These are phyloP conservation scores for Phaetusa simplex DNA, from an alignment of 2,113 vertebrate species.

Conservation along the genomic window DNA sequence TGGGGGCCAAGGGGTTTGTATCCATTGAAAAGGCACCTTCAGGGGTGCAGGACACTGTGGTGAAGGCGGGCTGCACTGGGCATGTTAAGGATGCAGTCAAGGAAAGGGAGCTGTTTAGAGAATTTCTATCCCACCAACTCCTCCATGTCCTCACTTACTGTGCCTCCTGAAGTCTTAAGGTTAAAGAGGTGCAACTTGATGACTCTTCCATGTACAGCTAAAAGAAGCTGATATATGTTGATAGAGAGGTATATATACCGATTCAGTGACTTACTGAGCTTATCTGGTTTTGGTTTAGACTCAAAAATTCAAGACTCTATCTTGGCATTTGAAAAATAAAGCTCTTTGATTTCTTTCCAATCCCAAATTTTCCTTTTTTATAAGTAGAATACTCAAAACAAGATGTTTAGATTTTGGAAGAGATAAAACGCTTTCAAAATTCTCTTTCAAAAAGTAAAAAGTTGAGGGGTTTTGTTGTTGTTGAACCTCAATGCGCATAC, in stretches of 20 bases:
- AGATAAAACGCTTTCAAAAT: neutral
- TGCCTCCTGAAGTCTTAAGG: neutral
- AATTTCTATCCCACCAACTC: neutral
- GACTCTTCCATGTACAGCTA: neutral
- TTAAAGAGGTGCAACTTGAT: neutral
- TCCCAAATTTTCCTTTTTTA: neutral
- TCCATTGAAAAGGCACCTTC: neutral
- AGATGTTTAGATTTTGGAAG: neutral
- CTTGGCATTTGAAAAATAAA: neutral
- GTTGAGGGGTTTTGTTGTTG: fast-evolving
- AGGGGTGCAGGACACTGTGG: neutral
- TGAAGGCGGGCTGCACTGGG: neutral
- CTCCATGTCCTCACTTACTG: neutral
- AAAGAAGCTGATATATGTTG: neutral
- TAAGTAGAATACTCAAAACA: neutral
- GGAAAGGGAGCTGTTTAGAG: neutral
- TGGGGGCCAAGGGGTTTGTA: too few relatives aligned
- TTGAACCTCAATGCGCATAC: neutral
- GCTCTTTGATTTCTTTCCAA: neutral
- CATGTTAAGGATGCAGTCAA: neutral
- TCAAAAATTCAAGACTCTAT: neutral
- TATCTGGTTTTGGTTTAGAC: neutral
- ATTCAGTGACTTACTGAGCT: neutral
- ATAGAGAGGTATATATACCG: neutral
- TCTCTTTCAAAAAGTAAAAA: neutral